Conservation (phyloP, 2,113 vertebrate species). For the Coptodon rendalli region DNA sequence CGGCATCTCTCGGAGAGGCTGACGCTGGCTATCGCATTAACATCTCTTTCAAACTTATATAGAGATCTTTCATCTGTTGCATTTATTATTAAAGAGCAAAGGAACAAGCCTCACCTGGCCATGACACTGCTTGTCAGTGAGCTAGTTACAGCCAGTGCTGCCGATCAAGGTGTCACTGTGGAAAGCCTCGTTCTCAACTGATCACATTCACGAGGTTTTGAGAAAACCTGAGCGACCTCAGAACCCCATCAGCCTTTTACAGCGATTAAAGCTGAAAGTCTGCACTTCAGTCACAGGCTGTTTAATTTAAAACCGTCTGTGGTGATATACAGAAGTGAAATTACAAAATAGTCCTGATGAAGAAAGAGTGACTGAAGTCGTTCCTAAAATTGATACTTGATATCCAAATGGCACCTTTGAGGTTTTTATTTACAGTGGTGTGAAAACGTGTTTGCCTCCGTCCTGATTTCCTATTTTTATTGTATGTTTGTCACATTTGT, state of each 20-base stretch:
- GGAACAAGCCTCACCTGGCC: neutral
- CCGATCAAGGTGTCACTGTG: neutral
- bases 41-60: neutral
- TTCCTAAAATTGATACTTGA: accelerated
- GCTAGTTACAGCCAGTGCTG: accelerated
- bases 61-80: neutral
- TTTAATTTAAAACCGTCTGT: neutral
- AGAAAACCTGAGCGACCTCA: neutral
- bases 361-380: neutral
- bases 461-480: neutral
- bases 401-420: neutral
- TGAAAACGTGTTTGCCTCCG: accelerated
- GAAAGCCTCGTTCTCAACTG: neutral
- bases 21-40: neutral
- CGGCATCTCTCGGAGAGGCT: accelerated
- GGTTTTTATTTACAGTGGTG: neutral
- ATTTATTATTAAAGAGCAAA: neutral
- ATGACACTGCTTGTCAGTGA: accelerated
- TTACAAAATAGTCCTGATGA: accelerated
- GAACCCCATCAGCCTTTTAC: neutral
- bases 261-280: neutral
- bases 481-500: accelerated
- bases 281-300: neutral
- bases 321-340: accelerated
- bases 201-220: neutral